These are phyloP conservation scores for Halictus rubicundus DNA, from an alignment of 1,140 invertebrate species.

Conservation along the genomic window DNA sequence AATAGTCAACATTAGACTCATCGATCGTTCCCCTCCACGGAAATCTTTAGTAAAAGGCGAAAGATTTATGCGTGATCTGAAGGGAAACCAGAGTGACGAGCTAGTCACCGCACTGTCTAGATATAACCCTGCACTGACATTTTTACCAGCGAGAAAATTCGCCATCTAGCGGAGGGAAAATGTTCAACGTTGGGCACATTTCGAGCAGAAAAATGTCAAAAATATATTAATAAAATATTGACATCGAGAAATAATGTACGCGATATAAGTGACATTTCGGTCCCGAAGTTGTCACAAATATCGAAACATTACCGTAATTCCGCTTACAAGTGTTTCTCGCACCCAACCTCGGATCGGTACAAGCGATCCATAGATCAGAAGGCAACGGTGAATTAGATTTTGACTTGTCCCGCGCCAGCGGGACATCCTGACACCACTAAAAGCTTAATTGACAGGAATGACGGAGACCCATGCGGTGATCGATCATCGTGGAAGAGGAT, in stretches of 20 bases:
- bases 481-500: conserved; percentile 33
- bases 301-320: not conserved
- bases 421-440: conserved; percentile 33
- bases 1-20: conserved; percentile 48
- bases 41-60: conserved; percentile 70
- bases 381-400: conserved; percentile 38
- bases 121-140: too few relatives aligned
- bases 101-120: too few relatives aligned
- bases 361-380: not conserved
- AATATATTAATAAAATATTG: too few relatives aligned
- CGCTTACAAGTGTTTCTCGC: not conserved
- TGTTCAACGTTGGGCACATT: too few relatives aligned
- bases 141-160: too few relatives aligned
- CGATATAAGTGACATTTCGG: not conserved
- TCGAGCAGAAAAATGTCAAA: too few relatives aligned
- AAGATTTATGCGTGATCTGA: conserved; percentile 66
- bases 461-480: conserved; percentile 24
- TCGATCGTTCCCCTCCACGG: conserved; percentile 63
- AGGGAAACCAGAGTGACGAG: conserved; percentile 59
- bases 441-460: conserved; percentile 56
- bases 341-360: too few relatives aligned
- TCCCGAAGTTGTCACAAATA: not conserved
- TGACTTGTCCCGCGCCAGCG: not conserved
- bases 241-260: too few relatives aligned
- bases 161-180: too few relatives aligned